These are phyloP conservation scores for Lydus trimaculatus DNA, from an alignment of 2,888 invertebrate species.

Conservation along the genomic window DNA sequence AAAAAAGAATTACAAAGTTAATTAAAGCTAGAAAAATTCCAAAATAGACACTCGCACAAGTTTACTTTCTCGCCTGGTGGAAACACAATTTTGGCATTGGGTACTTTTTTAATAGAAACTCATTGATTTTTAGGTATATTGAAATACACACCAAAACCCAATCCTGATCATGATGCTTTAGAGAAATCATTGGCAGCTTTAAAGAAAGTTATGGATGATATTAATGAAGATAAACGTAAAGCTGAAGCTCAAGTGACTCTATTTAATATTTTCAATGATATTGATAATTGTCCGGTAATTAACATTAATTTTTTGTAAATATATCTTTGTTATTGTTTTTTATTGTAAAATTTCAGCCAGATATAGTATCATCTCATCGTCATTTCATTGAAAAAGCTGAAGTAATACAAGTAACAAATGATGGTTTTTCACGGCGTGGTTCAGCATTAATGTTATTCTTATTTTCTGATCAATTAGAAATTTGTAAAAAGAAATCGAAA, in stretches of 20 bases:
- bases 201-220: constrained; percentile 93
- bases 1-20: too few species aligned
- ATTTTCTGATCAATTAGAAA: constrained; percentile 94
- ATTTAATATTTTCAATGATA: constrained; percentile 98
- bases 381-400: constrained; percentile 88
- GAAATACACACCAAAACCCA: constrained; percentile 88
- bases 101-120: background rate
- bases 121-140: constrained; percentile 75
- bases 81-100: too few species aligned
- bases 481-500: constrained; percentile 86
- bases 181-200: constrained; percentile 87
- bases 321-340: background rate
- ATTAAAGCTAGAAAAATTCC: too few species aligned
- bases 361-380: constrained; percentile 92
- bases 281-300: constrained; percentile 94
- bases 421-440: constrained; percentile 85
- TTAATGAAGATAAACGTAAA: constrained; percentile 97
- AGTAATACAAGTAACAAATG: constrained; percentile 78
- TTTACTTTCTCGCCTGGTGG: too few species aligned
- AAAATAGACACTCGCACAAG: too few species aligned
- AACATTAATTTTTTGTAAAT: background rate
- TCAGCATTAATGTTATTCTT: constrained; percentile 84
- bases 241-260: constrained; percentile 95
- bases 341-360: constrained; percentile 67
- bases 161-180: constrained; percentile 86